Base-by-base conservation (phyloP, 1,140 invertebrate genomes). In the Amphibalanus amphitrite region DNA sequence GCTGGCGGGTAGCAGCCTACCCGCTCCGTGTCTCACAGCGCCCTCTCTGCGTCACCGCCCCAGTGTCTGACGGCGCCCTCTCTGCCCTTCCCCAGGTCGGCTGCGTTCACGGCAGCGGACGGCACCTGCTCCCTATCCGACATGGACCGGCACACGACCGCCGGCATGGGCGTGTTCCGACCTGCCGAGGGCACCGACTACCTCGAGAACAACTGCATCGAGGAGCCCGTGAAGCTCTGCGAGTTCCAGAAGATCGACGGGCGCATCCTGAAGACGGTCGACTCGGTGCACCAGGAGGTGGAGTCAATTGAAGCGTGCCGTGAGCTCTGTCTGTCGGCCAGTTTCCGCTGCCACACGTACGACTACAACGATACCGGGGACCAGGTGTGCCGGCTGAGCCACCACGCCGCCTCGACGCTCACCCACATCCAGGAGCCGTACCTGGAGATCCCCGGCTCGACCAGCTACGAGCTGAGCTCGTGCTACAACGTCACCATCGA, bases 401-500 rank as follows among this genome's bases (percentile, higher is more conserved):
- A 85, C 73, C 81, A 85, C 74, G 76, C 83, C 26, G 75, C 77
- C 20, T 77, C 78, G 13, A 83, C 83, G 17, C 76, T 85, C 67
- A 79, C 80, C 8, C 81, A 83, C 74, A 81, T 82, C 71, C 76
- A 82, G 69, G 82, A 83, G 70, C 82, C 83, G 0, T 84, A 85
- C 73, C 73, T 84, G 29, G 78, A 80, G 17, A 79, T 82, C 67
- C 77, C 78, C 26, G 81, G 78, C 3, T 79, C 82, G 26, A 76
- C 79, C 1, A 95, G 92, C 15, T 95, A 93, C 80, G 93, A 96
- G 82, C 82, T 96, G 69, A 90, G 90, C 74, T 93, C 93, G 10
- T 96, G 93, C 80, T 96, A 95, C 84, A 95, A 95, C 80, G 91
- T 95, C 28, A 92, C 89, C 75, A 92, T 95, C 76, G 91, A 94